Evolutionary conservation across 2,797 vertebrate genomes (phyloP), one percentile per base, ranked within the genome.

Genomic region (Novumbra hubbsi): DNA sequence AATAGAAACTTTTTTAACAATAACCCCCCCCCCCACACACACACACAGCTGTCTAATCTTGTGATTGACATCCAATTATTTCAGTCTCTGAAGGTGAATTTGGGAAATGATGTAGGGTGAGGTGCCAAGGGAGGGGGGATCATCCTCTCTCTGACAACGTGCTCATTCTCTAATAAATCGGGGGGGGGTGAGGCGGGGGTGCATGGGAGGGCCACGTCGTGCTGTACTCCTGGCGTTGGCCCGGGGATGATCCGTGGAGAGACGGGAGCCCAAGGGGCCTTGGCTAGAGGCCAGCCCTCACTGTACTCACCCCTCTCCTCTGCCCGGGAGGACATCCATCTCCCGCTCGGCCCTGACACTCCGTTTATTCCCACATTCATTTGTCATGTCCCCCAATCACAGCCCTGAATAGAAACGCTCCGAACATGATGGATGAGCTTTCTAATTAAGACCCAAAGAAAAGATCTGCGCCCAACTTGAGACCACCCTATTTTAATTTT

Each of bases 321-420:
- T 86, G 7, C 92, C 93, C 91, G 94, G 91, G 92, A 95, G 92
- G 92, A 90, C 95, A 97, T 97, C 94, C 94, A 96, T 96, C 95
- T 97, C 93, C 88, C 89, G 91, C 91, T 91, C 84, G 79, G 79
- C 75, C 77, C 91, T 95, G 95, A 95, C 94, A 95, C 92, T 88
- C 93, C 89, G 94, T 95, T 96, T 96, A 95, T 96, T 95, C 94
- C 86, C 76, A 94, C 94, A 95, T 95, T 95, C 95, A 96, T 96
- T 96, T 95, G 94, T 96, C 94, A 96, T 95, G 94, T 95, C 94
- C 91, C 91, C 92, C 93, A 95, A 95, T 96, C 95, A 94, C 94
- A 85, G 90, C 91, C 93, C 95, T 96, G 95, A 96, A 96, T 94
- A 94, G 94, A 92, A 94, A 92, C 80, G 87, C 91, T 91, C 74